Evolutionary conservation across 2,888 invertebrate species (phyloP).

Genomic region (Crocallis elinguaria): DNA sequence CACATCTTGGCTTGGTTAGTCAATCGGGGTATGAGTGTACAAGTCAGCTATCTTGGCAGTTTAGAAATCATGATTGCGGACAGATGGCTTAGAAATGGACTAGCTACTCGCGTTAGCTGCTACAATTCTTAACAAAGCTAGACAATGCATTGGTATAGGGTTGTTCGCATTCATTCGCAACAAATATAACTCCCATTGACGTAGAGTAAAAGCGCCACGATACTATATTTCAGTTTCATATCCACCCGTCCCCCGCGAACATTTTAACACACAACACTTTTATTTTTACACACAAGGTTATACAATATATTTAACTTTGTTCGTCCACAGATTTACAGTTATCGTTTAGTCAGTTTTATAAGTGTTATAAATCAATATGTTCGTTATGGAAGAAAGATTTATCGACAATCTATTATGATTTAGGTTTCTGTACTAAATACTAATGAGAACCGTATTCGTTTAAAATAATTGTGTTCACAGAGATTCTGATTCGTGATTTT

Average conservation of each 20-base stretch:
- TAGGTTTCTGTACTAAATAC: not conserved
- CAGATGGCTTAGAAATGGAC: too few species aligned
- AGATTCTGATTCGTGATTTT: too few species aligned
- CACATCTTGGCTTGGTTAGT: too few species aligned
- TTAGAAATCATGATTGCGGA: too few species aligned
- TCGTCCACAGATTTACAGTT: conserved; percentile 34
- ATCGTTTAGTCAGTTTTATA: conserved; percentile 33
- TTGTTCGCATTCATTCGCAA: conserved; percentile 21
- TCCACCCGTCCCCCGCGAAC: conserved; percentile 47
- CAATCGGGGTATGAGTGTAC: too few species aligned
- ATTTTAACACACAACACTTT: conserved; percentile 42
- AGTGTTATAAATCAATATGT: conserved; percentile 31
- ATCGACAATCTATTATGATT: conserved; percentile 18
- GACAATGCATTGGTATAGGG: conserved; percentile 1
- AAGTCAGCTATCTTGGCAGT: too few species aligned
- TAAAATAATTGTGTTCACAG: too few species aligned
- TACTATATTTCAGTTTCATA: conserved; percentile 46
- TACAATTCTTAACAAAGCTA: too few species aligned
- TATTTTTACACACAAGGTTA: conserved; percentile 61
- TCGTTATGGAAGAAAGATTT: conserved; percentile 20
- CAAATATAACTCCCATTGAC: conserved; percentile 38
- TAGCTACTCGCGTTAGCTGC: too few species aligned
- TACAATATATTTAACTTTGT: conserved; percentile 42
- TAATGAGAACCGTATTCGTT: not conserved
- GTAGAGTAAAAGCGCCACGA: conserved; percentile 32